Evolutionary conservation across 2,888 invertebrate species (phyloP).

Genomic region (Phengaris arion): DNA sequence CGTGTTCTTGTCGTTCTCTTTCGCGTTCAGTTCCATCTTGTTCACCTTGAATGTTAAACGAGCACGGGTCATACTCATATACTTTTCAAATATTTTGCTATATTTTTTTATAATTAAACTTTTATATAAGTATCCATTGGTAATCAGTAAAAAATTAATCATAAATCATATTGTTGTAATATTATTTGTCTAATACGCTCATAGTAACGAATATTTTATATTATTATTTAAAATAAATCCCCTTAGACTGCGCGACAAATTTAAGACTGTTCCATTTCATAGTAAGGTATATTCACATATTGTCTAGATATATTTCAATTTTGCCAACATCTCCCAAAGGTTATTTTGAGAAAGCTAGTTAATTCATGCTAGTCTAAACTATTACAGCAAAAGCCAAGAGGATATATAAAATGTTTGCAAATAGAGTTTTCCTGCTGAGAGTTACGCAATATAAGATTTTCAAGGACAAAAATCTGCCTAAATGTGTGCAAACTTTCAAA

Average conservation of each 20-base stretch:
- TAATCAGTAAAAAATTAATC: too few relatives aligned
- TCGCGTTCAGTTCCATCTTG: slow-evolving; percentile 90
- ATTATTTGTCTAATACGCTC: too few relatives aligned
- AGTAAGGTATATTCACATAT: neutral
- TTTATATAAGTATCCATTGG: too few relatives aligned
- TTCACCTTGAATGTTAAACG: slow-evolving; percentile 86
- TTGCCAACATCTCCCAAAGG: neutral
- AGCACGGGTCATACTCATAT: neutral
- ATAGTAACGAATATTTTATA: too few relatives aligned
- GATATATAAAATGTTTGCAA: too few relatives aligned
- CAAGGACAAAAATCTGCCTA: too few relatives aligned
- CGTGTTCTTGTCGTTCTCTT: slow-evolving; percentile 63
- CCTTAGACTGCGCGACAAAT: neutral
- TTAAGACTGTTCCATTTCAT: neutral
- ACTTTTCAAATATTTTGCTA: neutral
- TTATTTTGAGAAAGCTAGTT: too few relatives aligned
- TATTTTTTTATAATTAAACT: neutral
- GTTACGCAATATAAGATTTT: too few relatives aligned
- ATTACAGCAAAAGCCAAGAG: too few relatives aligned
- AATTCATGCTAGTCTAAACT: too few relatives aligned
- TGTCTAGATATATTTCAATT: neutral
- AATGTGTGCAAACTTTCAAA: too few relatives aligned
- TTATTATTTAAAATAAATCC: neutral
- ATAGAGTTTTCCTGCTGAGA: too few relatives aligned
- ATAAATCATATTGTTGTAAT: neutral